These are phyloP conservation scores for Microcebus griseorufus DNA, from an alignment of 2,113 vertebrate species.

Conservation along the genomic window DNA sequence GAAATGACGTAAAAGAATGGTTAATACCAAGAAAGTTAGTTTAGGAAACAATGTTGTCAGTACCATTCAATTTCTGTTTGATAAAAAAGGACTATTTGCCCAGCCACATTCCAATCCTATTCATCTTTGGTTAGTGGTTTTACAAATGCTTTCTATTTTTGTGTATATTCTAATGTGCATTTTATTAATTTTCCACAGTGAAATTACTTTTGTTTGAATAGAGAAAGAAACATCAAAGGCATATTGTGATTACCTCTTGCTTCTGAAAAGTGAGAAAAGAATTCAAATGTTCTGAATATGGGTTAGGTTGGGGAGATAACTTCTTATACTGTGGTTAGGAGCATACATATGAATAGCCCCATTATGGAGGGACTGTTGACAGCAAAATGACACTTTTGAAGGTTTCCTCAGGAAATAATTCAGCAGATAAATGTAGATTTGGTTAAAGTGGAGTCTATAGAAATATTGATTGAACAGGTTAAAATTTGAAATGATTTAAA, in stretches of 20 bases:
- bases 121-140: neutral
- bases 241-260: neutral
- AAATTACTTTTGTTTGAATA: neutral
- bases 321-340: neutral
- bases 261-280: neutral
- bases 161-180: neutral
- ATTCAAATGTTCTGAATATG: neutral
- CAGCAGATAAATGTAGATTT: neutral
- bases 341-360: neutral
- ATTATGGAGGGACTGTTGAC: neutral
- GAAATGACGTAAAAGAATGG: neutral
- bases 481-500: neutral
- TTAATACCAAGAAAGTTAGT: neutral
- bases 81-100: neutral
- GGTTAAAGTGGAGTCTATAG: neutral
- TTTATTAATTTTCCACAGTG: neutral
- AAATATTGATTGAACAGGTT: neutral
- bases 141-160: neutral
- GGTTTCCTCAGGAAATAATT: neutral
- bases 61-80: neutral
- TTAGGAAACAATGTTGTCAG: neutral
- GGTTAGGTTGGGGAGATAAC: neutral
- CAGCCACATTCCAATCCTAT: neutral
- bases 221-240: constrained; percentile 10
- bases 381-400: constrained; percentile 11